phyloP scores from a whole-genome alignment of 2,888 invertebrate species.

The Toxonevra muliebris region DNA sequence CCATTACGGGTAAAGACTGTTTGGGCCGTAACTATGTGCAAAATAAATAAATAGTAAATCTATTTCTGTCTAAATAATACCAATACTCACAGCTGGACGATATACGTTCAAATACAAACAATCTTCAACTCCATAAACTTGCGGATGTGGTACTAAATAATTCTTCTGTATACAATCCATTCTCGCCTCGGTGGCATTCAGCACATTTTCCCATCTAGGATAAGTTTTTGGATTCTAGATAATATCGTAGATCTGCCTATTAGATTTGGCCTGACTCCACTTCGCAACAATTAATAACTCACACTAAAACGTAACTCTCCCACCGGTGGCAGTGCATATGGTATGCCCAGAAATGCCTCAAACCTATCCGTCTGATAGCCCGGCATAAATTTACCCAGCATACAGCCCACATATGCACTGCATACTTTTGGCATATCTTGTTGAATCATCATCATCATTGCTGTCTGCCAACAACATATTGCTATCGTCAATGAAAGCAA shows the following conservation, averaged over 20 bases:
- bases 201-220: slow-evolving; percentile 46
- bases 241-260: not conserved
- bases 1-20: slow-evolving; percentile 64
- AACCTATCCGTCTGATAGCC: slow-evolving; percentile 54
- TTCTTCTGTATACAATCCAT: slow-evolving; percentile 67
- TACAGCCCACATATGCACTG: slow-evolving; percentile 49
- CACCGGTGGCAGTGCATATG: slow-evolving; percentile 61
- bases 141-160: slow-evolving; percentile 58
- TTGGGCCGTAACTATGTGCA: not conserved
- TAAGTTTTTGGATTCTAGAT: slow-evolving; percentile 56
- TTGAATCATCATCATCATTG: not conserved
- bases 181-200: slow-evolving; percentile 59
- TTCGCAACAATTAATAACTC: slow-evolving; percentile 36
- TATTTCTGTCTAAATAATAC: not conserved
- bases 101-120: slow-evolving; percentile 68
- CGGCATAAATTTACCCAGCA: slow-evolving; percentile 52
- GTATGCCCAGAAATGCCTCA: slow-evolving; percentile 62
- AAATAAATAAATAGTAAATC: not conserved
- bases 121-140: slow-evolving; percentile 66
- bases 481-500: not conserved
- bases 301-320: slow-evolving; percentile 60
- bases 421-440: slow-evolving; percentile 47
- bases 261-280: not conserved
- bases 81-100: slow-evolving; percentile 54
- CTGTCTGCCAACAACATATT: not conserved